phyloP scores from a whole-genome alignment of 53 echinoderm and acorn worm genomes.

The Crossaster papposus region DNA sequence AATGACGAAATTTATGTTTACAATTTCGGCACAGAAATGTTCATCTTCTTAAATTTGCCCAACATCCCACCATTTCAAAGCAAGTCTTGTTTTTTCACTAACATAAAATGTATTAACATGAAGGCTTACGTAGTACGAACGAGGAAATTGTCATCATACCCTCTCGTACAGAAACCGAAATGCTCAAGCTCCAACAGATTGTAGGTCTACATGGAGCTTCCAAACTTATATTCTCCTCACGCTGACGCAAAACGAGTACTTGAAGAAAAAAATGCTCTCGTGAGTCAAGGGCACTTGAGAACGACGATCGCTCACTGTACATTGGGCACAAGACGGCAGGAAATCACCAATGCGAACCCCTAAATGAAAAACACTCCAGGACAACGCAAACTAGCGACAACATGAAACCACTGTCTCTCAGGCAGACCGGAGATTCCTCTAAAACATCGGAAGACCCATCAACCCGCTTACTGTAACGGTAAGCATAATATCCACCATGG shows the following conservation, averaged over 20 bases:
- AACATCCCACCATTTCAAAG: too few relatives aligned
- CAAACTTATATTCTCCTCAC: background rate
- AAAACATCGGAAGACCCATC: background rate
- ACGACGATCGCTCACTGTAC: background rate
- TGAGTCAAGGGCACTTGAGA: conserved; percentile 30
- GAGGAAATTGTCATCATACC: too few relatives aligned
- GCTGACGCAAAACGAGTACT: conserved; percentile 16
- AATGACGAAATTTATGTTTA: too few relatives aligned
- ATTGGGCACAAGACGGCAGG: conserved; percentile 11
- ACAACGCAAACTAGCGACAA: background rate
- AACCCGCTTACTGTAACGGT: background rate
- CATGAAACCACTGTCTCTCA: background rate
- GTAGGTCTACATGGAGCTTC: background rate
- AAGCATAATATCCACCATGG: background rate
- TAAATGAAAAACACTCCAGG: conserved; percentile 20
- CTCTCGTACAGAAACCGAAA: background rate
- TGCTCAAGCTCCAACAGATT: too few relatives aligned
- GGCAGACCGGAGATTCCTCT: background rate
- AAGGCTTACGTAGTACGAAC: too few relatives aligned
- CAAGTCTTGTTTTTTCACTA: too few relatives aligned
- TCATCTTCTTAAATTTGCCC: too few relatives aligned
- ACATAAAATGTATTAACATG: background rate
- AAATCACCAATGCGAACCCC: conserved; percentile 10
- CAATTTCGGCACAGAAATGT: too few relatives aligned
- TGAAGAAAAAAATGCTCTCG: background rate